phyloP scores from a whole-genome alignment of 2,113 vertebrate species.

The Crotalus horridus region DNA sequence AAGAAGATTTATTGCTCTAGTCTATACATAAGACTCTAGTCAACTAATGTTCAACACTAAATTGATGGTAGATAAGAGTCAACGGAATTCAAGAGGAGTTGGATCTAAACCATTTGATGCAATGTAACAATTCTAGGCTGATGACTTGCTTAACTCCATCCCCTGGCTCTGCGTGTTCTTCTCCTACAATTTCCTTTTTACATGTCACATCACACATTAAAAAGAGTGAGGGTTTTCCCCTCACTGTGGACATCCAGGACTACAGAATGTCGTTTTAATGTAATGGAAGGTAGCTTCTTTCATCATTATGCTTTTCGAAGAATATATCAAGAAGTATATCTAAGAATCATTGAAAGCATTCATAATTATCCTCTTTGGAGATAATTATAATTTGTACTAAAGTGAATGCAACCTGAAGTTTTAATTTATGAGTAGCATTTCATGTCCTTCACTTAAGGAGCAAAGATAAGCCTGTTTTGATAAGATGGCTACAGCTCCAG shows the following conservation, averaged over 20 bases:
- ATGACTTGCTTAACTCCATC: background rate
- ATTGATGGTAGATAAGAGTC: background rate
- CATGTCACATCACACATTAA: background rate
- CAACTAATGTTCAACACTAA: background rate
- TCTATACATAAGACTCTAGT: background rate
- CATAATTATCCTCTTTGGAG: background rate
- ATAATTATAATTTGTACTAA: background rate
- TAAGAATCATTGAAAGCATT: background rate
- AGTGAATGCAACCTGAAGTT: conserved; percentile 17
- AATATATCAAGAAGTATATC: background rate
- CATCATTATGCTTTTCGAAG: background rate
- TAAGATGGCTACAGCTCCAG: conserved; percentile 43
- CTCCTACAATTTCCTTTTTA: background rate
- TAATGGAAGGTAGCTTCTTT: background rate
- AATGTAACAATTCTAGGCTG: background rate
- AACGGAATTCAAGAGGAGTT: background rate
- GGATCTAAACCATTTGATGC: background rate
- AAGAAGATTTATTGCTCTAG: background rate
- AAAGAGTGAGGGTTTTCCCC: background rate
- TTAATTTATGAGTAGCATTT: conserved; percentile 59
- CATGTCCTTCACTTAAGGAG: conserved; percentile 39
- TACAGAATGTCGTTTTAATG: background rate
- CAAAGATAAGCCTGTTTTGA: conserved; percentile 32
- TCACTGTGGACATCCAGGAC: background rate
- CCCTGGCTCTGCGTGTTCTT: background rate